Base-by-base conservation (phyloP, 2,113 vertebrate species). In the Strix uralensis region DNA sequence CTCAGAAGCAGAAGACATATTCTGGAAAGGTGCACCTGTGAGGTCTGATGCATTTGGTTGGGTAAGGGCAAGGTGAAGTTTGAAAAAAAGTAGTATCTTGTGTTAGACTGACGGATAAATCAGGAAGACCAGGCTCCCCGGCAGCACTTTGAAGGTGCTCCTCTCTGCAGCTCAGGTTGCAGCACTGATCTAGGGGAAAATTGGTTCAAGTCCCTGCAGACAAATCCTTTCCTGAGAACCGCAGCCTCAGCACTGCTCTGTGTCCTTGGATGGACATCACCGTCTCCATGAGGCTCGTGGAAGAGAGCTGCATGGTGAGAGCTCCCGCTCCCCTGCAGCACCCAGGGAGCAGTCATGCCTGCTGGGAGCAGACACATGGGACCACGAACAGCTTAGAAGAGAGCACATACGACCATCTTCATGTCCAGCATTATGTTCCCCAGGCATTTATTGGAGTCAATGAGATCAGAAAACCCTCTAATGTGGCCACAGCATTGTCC, bases 201-300 rank as follows among this genome's bases (percentile, higher is more conserved):
- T 22, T 36, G 42, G 22, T 62, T 73, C 26, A 36, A 32, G 55
- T 40, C 30, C 18, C n/a, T 36, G 32, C 1, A 5, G 42, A 47
- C 7, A 86, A 77, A 88, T 44, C 58, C 14, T 8, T 86, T 38
- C 13, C 38, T 4, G 8, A 82, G 82, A 77, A 13, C 21, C 51
- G 47, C 42, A 73, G 46, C 52, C 47, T 63, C 62, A 65, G 58
- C 38, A 32, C 15, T 55, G 38, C 21, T 16, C n/a, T 14, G 2
- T 49, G 38, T 49, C 57, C 67, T 10, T 17, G 72, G 40, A 5
- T 14, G 29, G 80, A 65, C 8, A 6, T 26, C 47, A 15, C 14
- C 14, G 1, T 17, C 23, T 66, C 49, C 17, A 4, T 0, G 11
- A 51, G 2, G 54, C 42, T 71, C 1, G 0, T 49, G 74, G 51